Conservation (phyloP, 2,888 invertebrate species). For the Coenonympha glycerion region DNA sequence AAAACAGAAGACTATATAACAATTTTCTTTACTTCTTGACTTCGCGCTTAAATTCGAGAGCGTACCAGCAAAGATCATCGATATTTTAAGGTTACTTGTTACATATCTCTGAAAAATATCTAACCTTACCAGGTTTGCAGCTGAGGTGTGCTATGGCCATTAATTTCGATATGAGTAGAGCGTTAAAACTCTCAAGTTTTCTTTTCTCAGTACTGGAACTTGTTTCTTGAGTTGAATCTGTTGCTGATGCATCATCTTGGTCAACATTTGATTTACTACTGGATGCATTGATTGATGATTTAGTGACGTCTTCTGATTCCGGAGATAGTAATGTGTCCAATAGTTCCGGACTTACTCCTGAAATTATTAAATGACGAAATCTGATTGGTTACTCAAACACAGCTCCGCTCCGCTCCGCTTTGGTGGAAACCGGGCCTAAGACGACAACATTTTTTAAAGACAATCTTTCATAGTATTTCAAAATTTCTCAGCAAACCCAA, state of each 20-base stretch:
- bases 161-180: constrained; percentile 86
- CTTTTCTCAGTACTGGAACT: constrained; percentile 41
- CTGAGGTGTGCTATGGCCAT: constrained; percentile 88
- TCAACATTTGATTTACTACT: constrained; percentile 2
- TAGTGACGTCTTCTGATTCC: constrained; percentile 50
- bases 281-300: constrained; percentile 21
- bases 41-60: no score
- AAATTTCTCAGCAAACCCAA: no score
- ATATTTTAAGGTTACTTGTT: no score
- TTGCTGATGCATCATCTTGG: constrained; percentile 30
- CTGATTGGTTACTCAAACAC: no score
- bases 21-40: no score
- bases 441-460: no score
- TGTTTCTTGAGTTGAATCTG: constrained; percentile 40
- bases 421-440: no score
- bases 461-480: no score
- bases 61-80: no score
- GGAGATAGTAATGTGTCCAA: constrained; percentile 86
- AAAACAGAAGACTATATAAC: no score
- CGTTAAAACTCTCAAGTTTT: constrained; percentile 83
- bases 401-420: no score
- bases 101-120: not conserved
- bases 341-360: constrained; percentile 89
- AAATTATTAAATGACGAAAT: constrained; percentile 40
- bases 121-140: constrained; percentile 86